phyloP scores from a whole-genome alignment of 2,797 vertebrate genomes.

The Eidolon dupreanum region DNA sequence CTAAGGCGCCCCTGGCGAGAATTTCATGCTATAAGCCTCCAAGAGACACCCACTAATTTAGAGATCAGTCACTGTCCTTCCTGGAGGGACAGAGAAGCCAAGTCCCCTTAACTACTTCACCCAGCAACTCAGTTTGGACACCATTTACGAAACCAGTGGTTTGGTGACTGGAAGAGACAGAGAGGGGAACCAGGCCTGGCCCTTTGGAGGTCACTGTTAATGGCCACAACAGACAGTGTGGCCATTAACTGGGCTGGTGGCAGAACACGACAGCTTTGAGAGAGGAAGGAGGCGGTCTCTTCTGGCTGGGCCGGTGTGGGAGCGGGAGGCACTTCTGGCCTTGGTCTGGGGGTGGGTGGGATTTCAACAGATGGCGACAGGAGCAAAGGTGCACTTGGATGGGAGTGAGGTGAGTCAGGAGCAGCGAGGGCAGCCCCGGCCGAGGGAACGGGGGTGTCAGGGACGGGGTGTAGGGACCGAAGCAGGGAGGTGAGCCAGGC shows the following conservation, averaged over 20 bases:
- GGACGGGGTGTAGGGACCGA: no score
- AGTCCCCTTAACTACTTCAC: not conserved
- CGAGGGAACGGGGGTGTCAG: not conserved
- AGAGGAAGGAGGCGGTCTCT: accelerated
- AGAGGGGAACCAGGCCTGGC: not conserved
- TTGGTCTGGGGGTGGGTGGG: not conserved
- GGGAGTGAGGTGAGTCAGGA: not conserved
- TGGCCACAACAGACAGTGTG: not conserved
- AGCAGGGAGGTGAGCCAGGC: not conserved
- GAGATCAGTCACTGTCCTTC: not conserved
- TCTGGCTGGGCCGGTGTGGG: not conserved
- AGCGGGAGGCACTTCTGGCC: no score
- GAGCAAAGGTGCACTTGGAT: not conserved
- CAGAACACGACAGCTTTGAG: not conserved
- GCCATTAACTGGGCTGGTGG: not conserved
- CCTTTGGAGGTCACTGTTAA: accelerated
- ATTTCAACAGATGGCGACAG: not conserved
- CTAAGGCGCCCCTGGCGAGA: not conserved
- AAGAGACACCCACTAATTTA: not conserved
- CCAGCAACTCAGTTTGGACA: not conserved
- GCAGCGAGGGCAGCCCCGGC: no score
- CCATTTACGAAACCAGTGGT: not conserved
- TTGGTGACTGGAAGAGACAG: not conserved
- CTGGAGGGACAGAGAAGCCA: not conserved
- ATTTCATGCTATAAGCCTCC: not conserved